Evolutionary conservation across 2,797 vertebrate genomes (phyloP), one percentile per base, ranked within the genome.

Genomic region (Australoheros facetus): DNA sequence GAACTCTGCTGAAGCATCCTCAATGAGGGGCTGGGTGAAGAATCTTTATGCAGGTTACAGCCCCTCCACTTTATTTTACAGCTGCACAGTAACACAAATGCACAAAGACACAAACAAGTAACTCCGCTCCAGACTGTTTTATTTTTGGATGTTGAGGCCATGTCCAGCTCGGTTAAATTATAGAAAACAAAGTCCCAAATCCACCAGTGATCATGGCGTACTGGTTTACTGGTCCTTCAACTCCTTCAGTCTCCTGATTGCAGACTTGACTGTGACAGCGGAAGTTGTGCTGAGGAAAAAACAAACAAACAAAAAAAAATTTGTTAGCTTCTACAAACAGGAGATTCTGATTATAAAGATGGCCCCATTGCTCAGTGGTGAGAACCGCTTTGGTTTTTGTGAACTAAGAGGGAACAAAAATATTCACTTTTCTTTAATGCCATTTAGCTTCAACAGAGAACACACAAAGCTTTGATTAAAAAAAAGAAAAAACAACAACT

Each of bases 241-340:
- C 90, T 99, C 98, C 96, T 97, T 98, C 96, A 99, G 96, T 91
- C 98, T 97, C 95, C 98, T 98, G 95, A 99, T 99, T 0, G 98
- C 98, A 17, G 98, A 99, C 92, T 99, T 99, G 74, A 99, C 98
- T 78, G 98, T 99, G 92, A 99, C 98, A 4, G 98, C 98, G 17
- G 98, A 99, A 62, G 98, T 99, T 92, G 98, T 99, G 94, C 98
- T 99, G 94, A 7, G 13, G 4, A 12, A 13, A 2, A 19, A 13
- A 23, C 23, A 23, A 23, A 23, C 23, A 23, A 23, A 23, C 23
- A 23, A 23, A 72, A 14, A 1, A 32, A 21, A 14, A 28, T 48
- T 21, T 0, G 26, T 62, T 56, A 66, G 16, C 2, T 28, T 48
- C 62, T 30, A 51, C 16, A 69, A 69, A 69, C 62, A 48, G 26